These are phyloP conservation scores for Tragelaphus buxtoni DNA, from an alignment of 2,113 vertebrate species.

Conservation along the genomic window DNA sequence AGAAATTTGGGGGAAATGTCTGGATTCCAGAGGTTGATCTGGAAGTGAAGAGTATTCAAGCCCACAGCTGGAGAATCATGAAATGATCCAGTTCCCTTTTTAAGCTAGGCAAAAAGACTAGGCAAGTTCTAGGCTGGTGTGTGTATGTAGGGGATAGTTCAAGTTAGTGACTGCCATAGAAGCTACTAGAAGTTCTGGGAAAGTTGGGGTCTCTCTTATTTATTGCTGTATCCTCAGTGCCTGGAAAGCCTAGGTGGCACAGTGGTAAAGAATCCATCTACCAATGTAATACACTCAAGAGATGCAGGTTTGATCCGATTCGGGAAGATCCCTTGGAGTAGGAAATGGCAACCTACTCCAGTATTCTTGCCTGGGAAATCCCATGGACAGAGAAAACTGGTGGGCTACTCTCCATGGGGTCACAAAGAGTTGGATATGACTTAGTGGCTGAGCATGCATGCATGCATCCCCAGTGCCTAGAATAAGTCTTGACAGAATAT, in stretches of 20 bases:
- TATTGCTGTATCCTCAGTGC: background rate
- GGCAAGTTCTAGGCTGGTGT: background rate
- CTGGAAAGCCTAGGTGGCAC: background rate
- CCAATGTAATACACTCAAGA: background rate
- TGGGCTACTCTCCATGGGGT: background rate
- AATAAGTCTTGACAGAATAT: background rate
- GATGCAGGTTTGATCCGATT: background rate
- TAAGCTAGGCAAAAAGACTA: background rate
- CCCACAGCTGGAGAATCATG: background rate
- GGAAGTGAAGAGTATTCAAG: background rate
- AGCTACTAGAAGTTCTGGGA: background rate
- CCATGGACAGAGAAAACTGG: background rate
- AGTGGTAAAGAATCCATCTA: background rate
- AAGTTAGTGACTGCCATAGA: background rate
- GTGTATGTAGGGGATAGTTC: background rate
- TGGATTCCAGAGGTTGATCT: background rate
- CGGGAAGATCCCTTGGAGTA: background rate
- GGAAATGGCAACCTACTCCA: background rate
- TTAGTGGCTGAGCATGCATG: background rate
- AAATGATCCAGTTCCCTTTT: background rate
- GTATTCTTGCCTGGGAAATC: background rate
- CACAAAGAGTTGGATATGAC: background rate
- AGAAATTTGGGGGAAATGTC: conserved; percentile 1
- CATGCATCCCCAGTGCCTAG: background rate
- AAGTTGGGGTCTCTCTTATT: background rate